Conservation (phyloP, 2,113 vertebrate species). For the Macrotus californicus region DNA sequence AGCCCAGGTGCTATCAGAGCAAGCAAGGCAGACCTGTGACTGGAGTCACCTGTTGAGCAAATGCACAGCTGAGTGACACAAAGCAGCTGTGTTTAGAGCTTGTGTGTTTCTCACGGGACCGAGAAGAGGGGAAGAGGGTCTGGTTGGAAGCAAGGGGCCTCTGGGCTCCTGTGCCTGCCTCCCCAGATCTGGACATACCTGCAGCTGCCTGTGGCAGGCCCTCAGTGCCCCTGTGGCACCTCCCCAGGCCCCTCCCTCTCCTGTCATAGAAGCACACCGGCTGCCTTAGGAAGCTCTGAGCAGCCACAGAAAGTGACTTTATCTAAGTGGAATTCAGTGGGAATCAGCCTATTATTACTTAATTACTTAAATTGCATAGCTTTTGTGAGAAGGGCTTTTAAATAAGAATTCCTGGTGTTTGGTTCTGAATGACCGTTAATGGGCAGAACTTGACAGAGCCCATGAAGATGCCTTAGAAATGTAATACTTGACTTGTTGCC, state of each 20-base stretch:
- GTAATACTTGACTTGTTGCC: not conserved
- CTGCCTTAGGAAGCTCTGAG: not conserved
- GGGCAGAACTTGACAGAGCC: not conserved
- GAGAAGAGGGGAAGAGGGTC: not conserved
- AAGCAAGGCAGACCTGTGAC: fast-evolving
- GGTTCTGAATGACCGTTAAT: not conserved
- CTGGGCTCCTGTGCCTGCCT: no score
- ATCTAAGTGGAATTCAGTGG: not conserved
- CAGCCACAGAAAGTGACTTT: not conserved
- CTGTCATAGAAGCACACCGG: not conserved
- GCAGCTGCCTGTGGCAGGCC: not conserved
- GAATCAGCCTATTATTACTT: not conserved
- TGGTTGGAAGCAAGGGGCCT: not conserved
- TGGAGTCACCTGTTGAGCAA: not conserved
- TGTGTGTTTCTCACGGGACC: no score
- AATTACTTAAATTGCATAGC: not conserved
- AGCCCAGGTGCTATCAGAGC: not conserved
- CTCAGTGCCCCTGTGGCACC: not conserved
- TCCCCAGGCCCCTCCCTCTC: not conserved
- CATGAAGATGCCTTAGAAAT: not conserved
- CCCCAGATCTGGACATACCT: not conserved
- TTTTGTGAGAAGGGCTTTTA: not conserved
- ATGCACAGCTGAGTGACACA: not conserved
- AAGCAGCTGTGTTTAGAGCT: not conserved
- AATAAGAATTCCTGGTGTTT: not conserved